Base-by-base conservation (phyloP, 1,140 invertebrate genomes). In the Trialeurodes vaporariorum region DNA sequence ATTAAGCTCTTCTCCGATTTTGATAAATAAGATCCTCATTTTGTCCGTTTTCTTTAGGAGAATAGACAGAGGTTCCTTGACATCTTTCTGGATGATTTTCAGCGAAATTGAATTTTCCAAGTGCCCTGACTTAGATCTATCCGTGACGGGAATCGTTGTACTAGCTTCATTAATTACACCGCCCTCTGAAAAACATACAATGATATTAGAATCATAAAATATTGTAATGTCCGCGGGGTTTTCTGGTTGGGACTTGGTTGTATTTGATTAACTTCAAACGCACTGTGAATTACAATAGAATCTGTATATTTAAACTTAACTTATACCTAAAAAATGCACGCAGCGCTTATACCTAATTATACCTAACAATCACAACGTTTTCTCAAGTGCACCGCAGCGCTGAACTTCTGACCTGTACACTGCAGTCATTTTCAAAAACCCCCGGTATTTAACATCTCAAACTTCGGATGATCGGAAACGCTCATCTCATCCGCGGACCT, bases 31-130 rank as follows among this genome's bases (percentile, higher is more conserved):
- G 22, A 67, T 58, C 17, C 9, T 22, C 63, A 61, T 65, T 34
- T 21, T 65, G 1, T 68, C 64, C 22, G 27, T 61, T 25, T 65
- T 68, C 60, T 68, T 68, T 17, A 65, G 61, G 12, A 17, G 34
- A 1, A 65, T 40, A n/a, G 49, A 22, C 1, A 65, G 24, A 22
- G 61, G 61, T 2, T 17, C 12, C 27, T 27, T 62, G 2, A 61
- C 26, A 17, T 68, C 40, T 27, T 61, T 61, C 25, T 25, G 59
- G 21, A n/a, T 65, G 24, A 61, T 65, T 49, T 49, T 49, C 17
- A 49, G 5, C 17, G 34, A 17, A 49, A 49, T 49, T 49, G 34
- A 49, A 17, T 49, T 17, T 49, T 49, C 34, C 34, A 9, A 5
- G 17, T 49, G 34, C 5, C 5, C 34, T 49, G 34, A 9, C 5